Evolutionary conservation across 2,113 vertebrate genomes (phyloP), one percentile per base, ranked within the genome.

Genomic region (Chelonoidis abingdonii): DNA sequence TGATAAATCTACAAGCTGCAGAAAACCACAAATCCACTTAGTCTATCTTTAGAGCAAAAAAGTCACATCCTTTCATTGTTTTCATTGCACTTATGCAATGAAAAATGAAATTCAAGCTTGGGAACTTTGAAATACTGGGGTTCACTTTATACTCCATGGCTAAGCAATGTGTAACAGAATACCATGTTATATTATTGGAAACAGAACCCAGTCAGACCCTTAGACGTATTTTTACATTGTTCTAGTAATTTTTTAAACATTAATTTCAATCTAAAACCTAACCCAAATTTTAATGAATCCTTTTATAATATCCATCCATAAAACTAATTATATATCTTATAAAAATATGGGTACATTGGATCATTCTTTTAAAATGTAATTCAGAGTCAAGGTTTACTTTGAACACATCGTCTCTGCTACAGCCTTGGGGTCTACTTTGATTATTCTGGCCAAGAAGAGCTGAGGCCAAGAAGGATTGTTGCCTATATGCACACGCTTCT

Each of bases 1-100:
- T 87, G 50, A 81, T 84, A 52, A 81, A 88, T 1, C 41, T 2
- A 47, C 72, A 79, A 62, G 92, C 90, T 92, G 94, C 96, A 95
- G 91, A 94, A 92, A 97, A 87, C 93, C 96, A 29, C 97, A 93
- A 17, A 80, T 93, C 93, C 1, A 59, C 96, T 92, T 6, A 47
- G n/a, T 90, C 94, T 95, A 95, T 95, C 93, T 97, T 96, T 97
- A 94, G 96, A 97, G 84, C 94, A 44, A 79, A 44, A 79, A 97
- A 96, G 96, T 97, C 96, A 97, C 95, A 97, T 97, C 97, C 96
- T 97, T 89, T 92, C 95, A 97, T 97, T 97, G 96, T 97, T 97
- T 83, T 94, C 96, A 94, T 53, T 97, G 94, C 93, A 75, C 79
- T 91, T 44, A 54, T 47, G 89, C 92, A 83, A 95, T 96, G 89